A percentile compares a stretch with the other conserved stretches of the same genome.
Conservation (phyloP, 2,113 vertebrate genomes). For the Hippoglossus stenolepis region DNA sequence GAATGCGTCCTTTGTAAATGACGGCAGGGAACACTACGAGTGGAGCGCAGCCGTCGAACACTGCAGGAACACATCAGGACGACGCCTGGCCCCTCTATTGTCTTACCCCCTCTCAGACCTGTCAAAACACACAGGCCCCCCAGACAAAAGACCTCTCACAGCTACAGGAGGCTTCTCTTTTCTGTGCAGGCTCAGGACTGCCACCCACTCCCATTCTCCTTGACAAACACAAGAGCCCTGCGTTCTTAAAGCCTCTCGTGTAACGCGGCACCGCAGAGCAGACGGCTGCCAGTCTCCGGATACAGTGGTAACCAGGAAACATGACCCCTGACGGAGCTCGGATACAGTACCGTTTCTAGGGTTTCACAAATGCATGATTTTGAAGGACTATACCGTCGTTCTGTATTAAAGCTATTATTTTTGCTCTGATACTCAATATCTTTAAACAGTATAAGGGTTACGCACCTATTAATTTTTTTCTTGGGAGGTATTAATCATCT, state of each 20-base stretch:
- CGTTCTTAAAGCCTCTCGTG: conserved; percentile 16
- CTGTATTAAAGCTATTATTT: not conserved
- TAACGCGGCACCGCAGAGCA: conserved; percentile 18
- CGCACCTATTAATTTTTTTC: not conserved
- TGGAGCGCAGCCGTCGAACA: not conserved
- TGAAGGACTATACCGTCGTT: not conserved
- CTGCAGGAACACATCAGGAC: conserved; percentile 21
- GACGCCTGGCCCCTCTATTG: conserved; percentile 37
- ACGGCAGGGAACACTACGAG: conserved; percentile 20
- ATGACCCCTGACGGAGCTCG: conserved; percentile 7
- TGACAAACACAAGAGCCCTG: conserved; percentile 39
- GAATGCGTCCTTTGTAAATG: conserved; percentile 36
- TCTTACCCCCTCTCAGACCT: conserved; percentile 49
- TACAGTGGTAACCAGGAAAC: conserved; percentile 21
- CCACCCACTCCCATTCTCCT: conserved; percentile 48
- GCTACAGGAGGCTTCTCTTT: conserved; percentile 45
- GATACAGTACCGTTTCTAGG: conserved; percentile 4
- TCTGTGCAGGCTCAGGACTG: conserved; percentile 24
- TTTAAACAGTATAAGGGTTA: not conserved
- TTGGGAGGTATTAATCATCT: not conserved
- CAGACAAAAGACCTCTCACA: conserved; percentile 48
- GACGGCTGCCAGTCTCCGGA: conserved; percentile 21
- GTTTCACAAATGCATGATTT: conserved; percentile 14
- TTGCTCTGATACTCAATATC: conserved; percentile 1
- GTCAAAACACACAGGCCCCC: conserved; percentile 70